Evolutionary conservation across 2,888 invertebrate species (phyloP).

Genomic region (Macrosiphum euphorbiae): DNA sequence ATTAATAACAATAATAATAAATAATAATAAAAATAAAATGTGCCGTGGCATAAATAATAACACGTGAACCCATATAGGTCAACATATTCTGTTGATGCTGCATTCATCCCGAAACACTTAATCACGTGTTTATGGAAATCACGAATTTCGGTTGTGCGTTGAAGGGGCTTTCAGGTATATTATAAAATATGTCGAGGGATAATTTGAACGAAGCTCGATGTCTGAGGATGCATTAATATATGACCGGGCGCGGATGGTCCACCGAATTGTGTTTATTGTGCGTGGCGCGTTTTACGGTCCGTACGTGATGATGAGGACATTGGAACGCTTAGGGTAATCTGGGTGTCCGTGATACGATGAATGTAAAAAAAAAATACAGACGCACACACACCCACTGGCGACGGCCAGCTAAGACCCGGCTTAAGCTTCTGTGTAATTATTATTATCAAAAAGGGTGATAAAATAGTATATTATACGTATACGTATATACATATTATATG

Average conservation of each 20-base stretch:
- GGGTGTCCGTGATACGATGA: slow-evolving; percentile 63
- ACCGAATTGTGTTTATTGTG: slow-evolving; percentile 62
- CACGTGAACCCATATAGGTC: not conserved
- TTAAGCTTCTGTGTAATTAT: slow-evolving; percentile 56
- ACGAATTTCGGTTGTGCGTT: slow-evolving; percentile 7
- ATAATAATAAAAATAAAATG: slow-evolving; percentile 6
- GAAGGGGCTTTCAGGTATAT: slow-evolving; percentile 48
- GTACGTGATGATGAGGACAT: slow-evolving; percentile 58
- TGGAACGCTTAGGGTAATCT: slow-evolving; percentile 62
- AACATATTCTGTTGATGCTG: not conserved
- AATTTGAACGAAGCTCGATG: not conserved
- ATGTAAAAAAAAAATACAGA: slow-evolving; percentile 19
- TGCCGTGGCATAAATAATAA: slow-evolving; percentile 24
- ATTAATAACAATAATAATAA: not conserved
- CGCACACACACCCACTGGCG: not conserved
- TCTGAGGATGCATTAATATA: slow-evolving; percentile 52
- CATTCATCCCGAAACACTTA: slow-evolving; percentile 16
- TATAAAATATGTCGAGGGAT: slow-evolving; percentile 18
- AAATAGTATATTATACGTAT: not conserved
- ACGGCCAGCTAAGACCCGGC: slow-evolving; percentile 30
- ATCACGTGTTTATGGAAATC: slow-evolving; percentile 57
- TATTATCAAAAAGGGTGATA: slow-evolving; percentile 29
- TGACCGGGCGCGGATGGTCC: slow-evolving; percentile 29
- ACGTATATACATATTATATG: not conserved
- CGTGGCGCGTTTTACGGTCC: slow-evolving; percentile 58